Conservation (phyloP, 2,797 vertebrate species). For the Sarcophilus harrisii region DNA sequence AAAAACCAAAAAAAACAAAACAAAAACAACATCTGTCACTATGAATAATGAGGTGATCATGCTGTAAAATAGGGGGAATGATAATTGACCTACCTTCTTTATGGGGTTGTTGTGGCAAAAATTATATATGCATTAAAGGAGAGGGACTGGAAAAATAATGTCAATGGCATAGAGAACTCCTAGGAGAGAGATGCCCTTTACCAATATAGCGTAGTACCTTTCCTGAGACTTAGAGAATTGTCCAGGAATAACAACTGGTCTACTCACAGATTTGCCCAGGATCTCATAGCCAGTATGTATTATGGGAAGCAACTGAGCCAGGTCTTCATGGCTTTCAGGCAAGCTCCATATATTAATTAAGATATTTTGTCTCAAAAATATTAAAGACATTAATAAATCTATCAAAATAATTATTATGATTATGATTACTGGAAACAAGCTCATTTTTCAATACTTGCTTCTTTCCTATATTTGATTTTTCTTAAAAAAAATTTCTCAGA, state of each 20-base stretch:
- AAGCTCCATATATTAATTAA: too few species aligned
- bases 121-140: neutral
- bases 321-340: too few species aligned
- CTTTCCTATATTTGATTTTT: neutral
- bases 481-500: neutral
- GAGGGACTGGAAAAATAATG: neutral
- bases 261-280: neutral
- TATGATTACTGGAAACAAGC: slow-evolving; percentile 9
- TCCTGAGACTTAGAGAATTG: neutral
- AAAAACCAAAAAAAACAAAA: neutral
- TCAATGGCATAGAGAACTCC: neutral
- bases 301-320: too few species aligned
- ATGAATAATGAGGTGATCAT: neutral
- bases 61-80: neutral
- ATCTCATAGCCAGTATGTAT: neutral
- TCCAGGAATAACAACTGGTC: neutral
- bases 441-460: slow-evolving; percentile 1
- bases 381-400: neutral
- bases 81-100: neutral
- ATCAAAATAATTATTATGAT: neutral
- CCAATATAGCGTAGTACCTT: neutral
- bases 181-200: neutral
- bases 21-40: neutral
- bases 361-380: neutral
- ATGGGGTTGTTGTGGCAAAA: neutral